Base-by-base conservation (phyloP, 2,888 invertebrate species). In the Trypoxylon attenuatum region DNA sequence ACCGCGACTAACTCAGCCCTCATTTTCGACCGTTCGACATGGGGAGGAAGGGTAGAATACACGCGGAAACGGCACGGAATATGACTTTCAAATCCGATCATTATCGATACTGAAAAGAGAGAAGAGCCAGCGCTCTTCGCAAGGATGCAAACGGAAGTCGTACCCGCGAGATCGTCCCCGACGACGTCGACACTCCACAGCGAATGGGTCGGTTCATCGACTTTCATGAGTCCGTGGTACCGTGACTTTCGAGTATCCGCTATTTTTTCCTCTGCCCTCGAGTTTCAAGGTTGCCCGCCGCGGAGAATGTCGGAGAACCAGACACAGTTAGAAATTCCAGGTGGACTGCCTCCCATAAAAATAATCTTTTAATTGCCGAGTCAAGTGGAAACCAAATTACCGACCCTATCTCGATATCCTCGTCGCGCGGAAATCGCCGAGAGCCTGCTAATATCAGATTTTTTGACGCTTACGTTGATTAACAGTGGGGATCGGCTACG, bases 121-220 rank as follows among this genome's bases (percentile, higher is more conserved):
- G 41, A 13, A 46, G 45, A 45, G 51, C 43, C 43, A 33, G 22
- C 15, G 46, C 33, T 22, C 27, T 29, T 45, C 13, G 5, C 13
- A 52, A 56, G 42, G 52, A 41, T 33, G 23, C 16, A 52, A 59
- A 29, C 73, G 54, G 73, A 65, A 62, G 59, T 62, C 45, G 41
- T 43, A 50, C n/a, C 25, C 42, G 63, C 39, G 45, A 55, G 56
- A 54, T 60, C 64, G 50, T 53, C 52, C 42, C 58, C 43, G n/a
- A 13, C n/a, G 54, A 25, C 18, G 73, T 62, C 62, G 56, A 65
- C 65, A 65, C 63, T 47, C 49, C 51, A 62, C 49, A 60, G 63
- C 63, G 73, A 73, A 70, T 70, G 63, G 67, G 58, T 43, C 57
- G 61, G 67, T 67, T 73, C 74, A 73, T 73, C 74, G 71, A 73